Base-by-base conservation (phyloP, 2,113 vertebrate genomes). In the Octodon degus region DNA sequence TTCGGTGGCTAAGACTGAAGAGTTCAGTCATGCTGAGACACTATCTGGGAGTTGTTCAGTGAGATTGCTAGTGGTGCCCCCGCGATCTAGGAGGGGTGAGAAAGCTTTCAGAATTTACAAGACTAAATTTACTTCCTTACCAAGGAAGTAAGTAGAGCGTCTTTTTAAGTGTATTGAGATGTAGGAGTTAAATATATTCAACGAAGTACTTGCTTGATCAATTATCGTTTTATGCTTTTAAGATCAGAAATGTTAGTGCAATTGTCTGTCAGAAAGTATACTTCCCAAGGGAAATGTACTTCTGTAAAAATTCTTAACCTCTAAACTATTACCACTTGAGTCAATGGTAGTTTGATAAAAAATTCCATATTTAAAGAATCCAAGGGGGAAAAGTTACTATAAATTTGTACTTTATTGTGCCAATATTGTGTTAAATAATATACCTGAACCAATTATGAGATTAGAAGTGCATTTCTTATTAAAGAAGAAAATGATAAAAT, bases 171-270 rank as follows among this genome's bases (percentile, higher is more conserved):
- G 25, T 88, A 50, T 77, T 89, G 72, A 89, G 13, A 12, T 83
- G 0, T 63, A 25, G n/a, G 50, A 43, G 80, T 93, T 34, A 88
- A 70, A 72, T n/a, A 67, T 25, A 25, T 37, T 95, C 30, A 86
- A 63, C 86, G 70, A 94, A 86, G n/a, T 19, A 65, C 50, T 95
- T 91, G 32, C 47, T 82, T 88, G 77, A 82, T 93, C 67, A 96
- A 58, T n/a, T 62, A 79, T 65, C 80, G 58, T 55, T 83, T 76
- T 95, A 40, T 90, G 37, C 7, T 92, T 47, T 96, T 68, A 67
- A 83, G 30, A 83, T 79, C 63, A 92, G 79, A 95, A 94, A 81
- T 82, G 34, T 90, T 47, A 96, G 82, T 82, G 37, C 62, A 92
- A 7, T 60, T 67, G 90, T 37, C 12, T 74, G 77, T 32, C 55